These are phyloP conservation scores for Caenorhabditis sp. DNA, from an alignment of 2,888 invertebrate species.

Conservation along the genomic window DNA sequence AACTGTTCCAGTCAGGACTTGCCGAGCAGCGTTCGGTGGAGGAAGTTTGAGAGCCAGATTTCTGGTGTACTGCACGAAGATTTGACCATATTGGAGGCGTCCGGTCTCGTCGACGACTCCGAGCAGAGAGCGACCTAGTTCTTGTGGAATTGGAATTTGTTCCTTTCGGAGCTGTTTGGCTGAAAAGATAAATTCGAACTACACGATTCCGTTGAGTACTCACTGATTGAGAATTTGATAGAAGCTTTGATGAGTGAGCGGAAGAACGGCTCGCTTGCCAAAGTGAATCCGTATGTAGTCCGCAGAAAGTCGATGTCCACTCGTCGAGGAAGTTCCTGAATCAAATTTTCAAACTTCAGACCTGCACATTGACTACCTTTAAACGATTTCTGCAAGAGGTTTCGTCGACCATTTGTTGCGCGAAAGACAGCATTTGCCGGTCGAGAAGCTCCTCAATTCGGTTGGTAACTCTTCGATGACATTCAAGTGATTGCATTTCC, in stretches of 20 bases:
- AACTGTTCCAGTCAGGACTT: conserved; percentile 77
- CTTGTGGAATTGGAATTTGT: conserved; percentile 69
- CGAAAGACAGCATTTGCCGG: conserved; percentile 72
- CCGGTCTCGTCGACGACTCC: conserved; percentile 81
- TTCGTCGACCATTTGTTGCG: conserved; percentile 75
- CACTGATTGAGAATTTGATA: conserved; percentile 65
- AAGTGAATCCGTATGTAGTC: conserved; percentile 63
- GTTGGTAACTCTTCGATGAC: conserved; percentile 74
- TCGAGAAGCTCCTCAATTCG: conserved; percentile 79
- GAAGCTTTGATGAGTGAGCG: conserved; percentile 77
- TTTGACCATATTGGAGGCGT: conserved; percentile 72
- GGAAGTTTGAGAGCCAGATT: conserved; percentile 63
- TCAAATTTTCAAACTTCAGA: not conserved
- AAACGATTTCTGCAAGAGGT: conserved; percentile 70
- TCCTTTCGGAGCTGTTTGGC: conserved; percentile 65
- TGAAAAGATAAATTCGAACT: conserved; percentile 8
- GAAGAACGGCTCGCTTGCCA: conserved; percentile 78
- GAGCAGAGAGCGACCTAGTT: conserved; percentile 76
- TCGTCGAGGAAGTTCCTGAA: conserved; percentile 67
- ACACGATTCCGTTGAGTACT: conserved; percentile 39
- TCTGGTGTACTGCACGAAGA: conserved; percentile 76
- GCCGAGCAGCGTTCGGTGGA: conserved; percentile 55
- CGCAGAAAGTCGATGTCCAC: conserved; percentile 64
- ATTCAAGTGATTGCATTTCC: conserved; percentile 73
- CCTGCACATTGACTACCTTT: conserved; percentile 42